Evolutionary conservation across 2,113 vertebrate genomes (phyloP).

Genomic region (Phyllostomus discolor): DNA sequence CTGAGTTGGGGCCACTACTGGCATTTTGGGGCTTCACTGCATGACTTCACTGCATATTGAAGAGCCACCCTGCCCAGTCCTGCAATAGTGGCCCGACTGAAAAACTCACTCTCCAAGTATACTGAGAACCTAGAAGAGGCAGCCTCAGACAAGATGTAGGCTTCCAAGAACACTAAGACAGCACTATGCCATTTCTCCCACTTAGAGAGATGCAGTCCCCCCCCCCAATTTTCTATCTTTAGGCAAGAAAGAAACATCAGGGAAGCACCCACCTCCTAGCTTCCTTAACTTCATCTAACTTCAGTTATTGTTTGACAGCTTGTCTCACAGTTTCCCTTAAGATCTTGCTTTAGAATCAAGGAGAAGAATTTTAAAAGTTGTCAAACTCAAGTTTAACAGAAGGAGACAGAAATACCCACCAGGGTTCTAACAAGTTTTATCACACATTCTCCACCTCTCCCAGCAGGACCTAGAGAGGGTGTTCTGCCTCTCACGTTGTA

Average conservation of each 20-base stretch:
- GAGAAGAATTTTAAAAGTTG: slow-evolving; percentile 46
- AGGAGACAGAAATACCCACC: slow-evolving; percentile 45
- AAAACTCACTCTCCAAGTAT: not conserved
- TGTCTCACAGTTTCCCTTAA: slow-evolving; percentile 16
- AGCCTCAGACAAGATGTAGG: not conserved
- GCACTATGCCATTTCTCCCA: accelerated
- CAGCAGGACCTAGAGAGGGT: accelerated
- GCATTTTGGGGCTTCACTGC: no score
- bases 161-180: not conserved
- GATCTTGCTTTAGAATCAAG: slow-evolving; percentile 53
- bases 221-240: not conserved
- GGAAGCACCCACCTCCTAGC: not conserved
- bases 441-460: not conserved
- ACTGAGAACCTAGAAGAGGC: not conserved
- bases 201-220: not conserved
- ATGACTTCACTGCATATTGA: not conserved
- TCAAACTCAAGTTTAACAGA: slow-evolving; percentile 53
- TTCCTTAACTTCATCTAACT: not conserved
- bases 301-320: slow-evolving; percentile 21
- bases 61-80: not conserved
- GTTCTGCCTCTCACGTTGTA: not conserved
- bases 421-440: not conserved
- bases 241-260: not conserved
- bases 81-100: not conserved
- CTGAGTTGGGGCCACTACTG: not conserved